These are phyloP conservation scores for Aurelia sp. DNA, from an alignment of 30 jellyfish, hydroid and myxozoan genomes.

Conservation along the genomic window DNA sequence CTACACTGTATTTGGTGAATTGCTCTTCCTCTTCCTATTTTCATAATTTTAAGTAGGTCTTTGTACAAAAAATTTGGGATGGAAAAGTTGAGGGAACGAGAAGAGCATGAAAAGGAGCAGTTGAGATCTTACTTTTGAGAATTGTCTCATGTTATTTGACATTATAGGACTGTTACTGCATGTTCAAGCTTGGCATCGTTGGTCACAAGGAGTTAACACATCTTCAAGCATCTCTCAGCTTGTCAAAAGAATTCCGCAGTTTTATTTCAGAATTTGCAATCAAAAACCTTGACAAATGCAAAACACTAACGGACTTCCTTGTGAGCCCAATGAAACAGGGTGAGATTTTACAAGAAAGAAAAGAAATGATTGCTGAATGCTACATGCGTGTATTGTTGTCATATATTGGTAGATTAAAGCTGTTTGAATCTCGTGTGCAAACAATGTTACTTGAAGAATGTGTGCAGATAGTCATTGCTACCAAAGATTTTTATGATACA, in stretches of 20 bases:
- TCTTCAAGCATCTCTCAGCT: conserved; percentile 16
- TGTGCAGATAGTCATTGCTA: conserved; percentile 34
- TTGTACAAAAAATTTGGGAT: too few relatives aligned
- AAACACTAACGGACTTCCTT: conserved; percentile 49
- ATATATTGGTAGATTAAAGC: conserved; percentile 56
- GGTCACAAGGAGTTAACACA: conserved; percentile 11
- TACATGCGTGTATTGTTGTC: conserved; percentile 52
- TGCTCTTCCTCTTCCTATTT: too few relatives aligned
- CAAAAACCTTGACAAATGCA: conserved; percentile 43
- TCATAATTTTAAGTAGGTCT: too few relatives aligned
- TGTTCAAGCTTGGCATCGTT: conserved; percentile 33
- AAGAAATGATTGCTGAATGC: conserved; percentile 45
- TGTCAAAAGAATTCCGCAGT: conserved; percentile 55
- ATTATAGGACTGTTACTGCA: conserved; percentile 43
- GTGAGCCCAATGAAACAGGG: conserved; percentile 33
- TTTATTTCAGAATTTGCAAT: conserved; percentile 66
- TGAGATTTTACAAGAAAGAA: conserved; percentile 22
- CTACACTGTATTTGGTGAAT: too few relatives aligned
- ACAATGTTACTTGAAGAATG: conserved; percentile 70
- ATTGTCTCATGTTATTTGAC: neutral
- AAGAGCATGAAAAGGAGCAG: too few relatives aligned
- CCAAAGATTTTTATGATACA: conserved; percentile 49
- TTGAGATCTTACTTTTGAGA: too few relatives aligned
- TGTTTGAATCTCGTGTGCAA: conserved; percentile 53
- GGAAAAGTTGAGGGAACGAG: too few relatives aligned